A percentile compares a stretch with the other conserved stretches of the same genome.
Conservation (phyloP, 2,797 vertebrate genomes). For the Gorsachius magnificus region DNA sequence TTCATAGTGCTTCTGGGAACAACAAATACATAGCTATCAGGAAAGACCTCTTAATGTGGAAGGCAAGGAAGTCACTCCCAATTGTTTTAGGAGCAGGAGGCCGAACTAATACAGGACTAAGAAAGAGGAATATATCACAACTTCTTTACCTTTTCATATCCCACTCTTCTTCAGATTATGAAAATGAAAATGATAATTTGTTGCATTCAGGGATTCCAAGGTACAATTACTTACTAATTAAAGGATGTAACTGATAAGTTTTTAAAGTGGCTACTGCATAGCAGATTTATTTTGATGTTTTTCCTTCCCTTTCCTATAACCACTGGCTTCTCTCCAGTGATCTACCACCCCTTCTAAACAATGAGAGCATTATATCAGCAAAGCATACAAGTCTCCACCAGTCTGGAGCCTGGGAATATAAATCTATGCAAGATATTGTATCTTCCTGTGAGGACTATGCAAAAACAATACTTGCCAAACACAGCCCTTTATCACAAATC, state of each 20-base stretch:
- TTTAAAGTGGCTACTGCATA: neutral
- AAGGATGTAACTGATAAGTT: neutral
- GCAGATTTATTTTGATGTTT: constrained; percentile 14
- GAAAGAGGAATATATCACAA: neutral
- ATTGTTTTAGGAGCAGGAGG: constrained; percentile 16
- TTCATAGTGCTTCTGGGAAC: constrained; percentile 30
- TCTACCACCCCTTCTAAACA: constrained; percentile 49
- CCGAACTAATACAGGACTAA: neutral
- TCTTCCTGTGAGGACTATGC: neutral
- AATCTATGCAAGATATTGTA: constrained; percentile 1
- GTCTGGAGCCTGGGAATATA: constrained; percentile 56
- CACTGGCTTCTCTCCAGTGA: constrained; percentile 30
- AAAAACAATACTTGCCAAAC: neutral
- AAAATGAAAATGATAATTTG: neutral
- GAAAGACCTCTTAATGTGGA: constrained; percentile 30
- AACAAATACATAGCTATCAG: constrained; percentile 48
- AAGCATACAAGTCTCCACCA: constrained; percentile 19
- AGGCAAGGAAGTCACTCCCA: constrained; percentile 63
- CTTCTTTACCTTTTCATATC: neutral
- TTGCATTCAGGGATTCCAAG: neutral
- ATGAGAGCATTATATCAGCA: constrained; percentile 22
- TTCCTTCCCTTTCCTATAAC: constrained; percentile 31
- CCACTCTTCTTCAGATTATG: neutral
- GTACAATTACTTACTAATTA: neutral
- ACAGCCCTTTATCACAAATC: neutral